Conservation (phyloP, 92 coral and sea anemone species). For the Palythoa grandiflora region DNA sequence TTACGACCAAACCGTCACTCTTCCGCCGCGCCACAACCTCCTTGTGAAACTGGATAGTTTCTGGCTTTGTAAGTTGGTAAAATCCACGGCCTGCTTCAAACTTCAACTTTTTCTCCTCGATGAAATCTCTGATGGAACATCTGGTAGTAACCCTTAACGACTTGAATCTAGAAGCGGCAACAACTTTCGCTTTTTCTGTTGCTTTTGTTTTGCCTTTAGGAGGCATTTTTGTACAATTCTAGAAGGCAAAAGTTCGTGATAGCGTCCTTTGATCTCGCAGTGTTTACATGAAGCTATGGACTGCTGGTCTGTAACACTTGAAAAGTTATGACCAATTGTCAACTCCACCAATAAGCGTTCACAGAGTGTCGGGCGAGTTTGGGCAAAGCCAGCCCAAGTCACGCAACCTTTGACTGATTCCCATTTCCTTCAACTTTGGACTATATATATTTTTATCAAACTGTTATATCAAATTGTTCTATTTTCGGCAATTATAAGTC, state of each 20-base stretch:
- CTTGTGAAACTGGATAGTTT: conserved; percentile 92
- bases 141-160: conserved; percentile 74
- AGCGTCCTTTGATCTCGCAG: neutral
- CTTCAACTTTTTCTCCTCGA: conserved; percentile 85
- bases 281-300: neutral
- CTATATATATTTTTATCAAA: too few species aligned
- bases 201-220: conserved; percentile 69
- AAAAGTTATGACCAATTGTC: neutral
- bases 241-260: neutral
- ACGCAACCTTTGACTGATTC: neutral
- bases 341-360: conserved; percentile 16
- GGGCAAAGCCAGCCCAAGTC: conserved; percentile 21
- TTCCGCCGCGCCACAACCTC: conserved; percentile 89
- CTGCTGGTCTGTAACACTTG: neutral
- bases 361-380: neutral
- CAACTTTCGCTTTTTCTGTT: conserved; percentile 65
- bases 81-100: conserved; percentile 92
- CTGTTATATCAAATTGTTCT: too few species aligned
- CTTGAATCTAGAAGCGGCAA: conserved; percentile 74
- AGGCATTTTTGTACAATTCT: conserved; percentile 65
- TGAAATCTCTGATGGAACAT: conserved; percentile 78
- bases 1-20: conserved; percentile 77
- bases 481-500: too few species aligned
- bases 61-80: conserved; percentile 94
- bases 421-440: too few species aligned